Base-by-base conservation (phyloP, 2,888 invertebrate genomes). In the Alloplasta piceator region DNA sequence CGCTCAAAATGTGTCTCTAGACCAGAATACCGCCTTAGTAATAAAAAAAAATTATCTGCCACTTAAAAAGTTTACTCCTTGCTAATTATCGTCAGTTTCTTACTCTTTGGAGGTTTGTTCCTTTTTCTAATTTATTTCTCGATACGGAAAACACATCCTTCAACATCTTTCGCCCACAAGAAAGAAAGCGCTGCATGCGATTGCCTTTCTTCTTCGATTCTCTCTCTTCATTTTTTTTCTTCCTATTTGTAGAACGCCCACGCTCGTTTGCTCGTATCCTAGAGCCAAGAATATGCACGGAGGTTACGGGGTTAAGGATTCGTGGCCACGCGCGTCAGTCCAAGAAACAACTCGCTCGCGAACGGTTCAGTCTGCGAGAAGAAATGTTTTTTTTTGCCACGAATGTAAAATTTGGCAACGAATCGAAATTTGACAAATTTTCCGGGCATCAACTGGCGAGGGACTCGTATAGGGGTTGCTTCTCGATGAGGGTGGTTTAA, bases 261-360 rank as follows among this genome's bases (percentile, higher is more conserved):
- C 52, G 66, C 70, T 50, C 43, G n/a, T 36, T 9, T 14, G 16
- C 26, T 16, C 60, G 26, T 26, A 26, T 26, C 14, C 64, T 5
- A 4, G 52, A 6, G 14, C 50, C 4, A 50, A n/a, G 12, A n/a
- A 50, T n/a, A 50, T 9, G 5, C 12, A 5, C 50, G n/a, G 38
- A 48, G 58, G 38, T 58, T 66, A 56, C 38, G 60, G 79, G 73
- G 55, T 58, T 64, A 70, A 50, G 73, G 41, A 48, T 50, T 60
- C 75, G 74, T 3, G 74, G 50, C 74, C 79, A 79, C 79, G 79
- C 79, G 79, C 63, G 26, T 26, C 70, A 73, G 66, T 67, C 55
- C 12, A 9, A 78, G 41, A 7, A 70, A 64, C 56, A 58, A 48
- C 74, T 79, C 68, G 73, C 38, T 48, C 50, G 68, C 16, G 78